Conservation (phyloP, 35 echinoderm and acorn worm species). For the Chiridota heheva region DNA sequence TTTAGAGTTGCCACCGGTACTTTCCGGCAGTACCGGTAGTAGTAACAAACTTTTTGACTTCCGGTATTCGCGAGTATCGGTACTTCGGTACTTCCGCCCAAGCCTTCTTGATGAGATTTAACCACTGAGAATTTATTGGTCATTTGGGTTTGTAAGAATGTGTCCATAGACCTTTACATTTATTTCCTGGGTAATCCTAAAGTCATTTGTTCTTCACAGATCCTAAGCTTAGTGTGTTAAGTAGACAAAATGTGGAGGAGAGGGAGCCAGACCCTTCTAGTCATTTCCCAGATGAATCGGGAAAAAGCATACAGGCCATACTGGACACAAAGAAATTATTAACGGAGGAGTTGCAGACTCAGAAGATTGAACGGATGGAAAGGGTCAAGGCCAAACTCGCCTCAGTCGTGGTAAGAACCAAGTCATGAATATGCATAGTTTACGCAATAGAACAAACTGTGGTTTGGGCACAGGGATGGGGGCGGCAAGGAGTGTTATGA, state of each 20-base stretch:
- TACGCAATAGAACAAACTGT: background rate
- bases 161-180: too few species aligned
- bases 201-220: slow-evolving; percentile 26
- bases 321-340: slow-evolving; percentile 62
- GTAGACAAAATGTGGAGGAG: slow-evolving; percentile 23
- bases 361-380: slow-evolving; percentile 64
- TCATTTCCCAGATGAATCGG: slow-evolving; percentile 36
- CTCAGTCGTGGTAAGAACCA: slow-evolving; percentile 73
- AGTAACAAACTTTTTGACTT: too few species aligned
- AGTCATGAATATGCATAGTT: background rate
- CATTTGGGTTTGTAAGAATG: too few species aligned
- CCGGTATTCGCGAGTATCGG: too few species aligned
- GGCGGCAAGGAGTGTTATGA: background rate
- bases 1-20: too few species aligned
- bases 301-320: slow-evolving; percentile 41
- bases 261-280: slow-evolving; percentile 25
- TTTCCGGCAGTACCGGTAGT: too few species aligned
- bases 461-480: background rate
- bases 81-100: too few species aligned
- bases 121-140: too few species aligned
- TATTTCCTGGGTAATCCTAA: too few species aligned
- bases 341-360: slow-evolving; percentile 51
- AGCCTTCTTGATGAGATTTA: too few species aligned
- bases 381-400: slow-evolving; percentile 73
- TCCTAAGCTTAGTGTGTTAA: slow-evolving; percentile 28